A percentile compares a stretch with the other conserved stretches of the same genome.
Evolutionary conservation across 2,113 vertebrate species (phyloP).

Genomic region (Plecotus auritus): DNA sequence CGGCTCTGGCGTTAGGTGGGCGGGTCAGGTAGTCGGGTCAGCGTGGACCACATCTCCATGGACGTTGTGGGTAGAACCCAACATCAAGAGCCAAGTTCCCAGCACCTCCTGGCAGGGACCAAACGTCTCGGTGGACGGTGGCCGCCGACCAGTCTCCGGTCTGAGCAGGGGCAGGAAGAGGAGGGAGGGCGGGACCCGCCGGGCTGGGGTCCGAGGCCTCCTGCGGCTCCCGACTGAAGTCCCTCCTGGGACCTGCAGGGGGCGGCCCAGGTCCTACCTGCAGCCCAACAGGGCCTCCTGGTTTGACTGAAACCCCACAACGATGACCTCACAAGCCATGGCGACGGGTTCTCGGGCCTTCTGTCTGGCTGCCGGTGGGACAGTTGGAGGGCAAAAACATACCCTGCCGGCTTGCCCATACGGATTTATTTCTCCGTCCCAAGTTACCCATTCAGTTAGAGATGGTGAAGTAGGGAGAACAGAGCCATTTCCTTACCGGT

Average conservation of each 20-base stretch:
- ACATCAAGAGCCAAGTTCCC: too few species aligned
- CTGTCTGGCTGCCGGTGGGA: rapidly evolving
- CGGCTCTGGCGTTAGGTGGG: not conserved
- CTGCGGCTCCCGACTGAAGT: rapidly evolving
- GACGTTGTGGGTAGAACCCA: not conserved
- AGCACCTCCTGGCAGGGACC: not conserved
- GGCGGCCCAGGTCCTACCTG: not conserved
- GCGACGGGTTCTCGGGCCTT: not conserved
- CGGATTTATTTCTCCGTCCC: not conserved
- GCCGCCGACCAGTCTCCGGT: not conserved
- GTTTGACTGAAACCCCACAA: not conserved
- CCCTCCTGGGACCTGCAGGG: too few species aligned
- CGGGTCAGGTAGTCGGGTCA: not conserved
- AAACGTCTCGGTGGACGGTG: not conserved
- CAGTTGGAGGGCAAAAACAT: not conserved
- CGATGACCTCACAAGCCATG: too few species aligned
- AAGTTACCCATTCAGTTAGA: not conserved
- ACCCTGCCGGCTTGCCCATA: not conserved
- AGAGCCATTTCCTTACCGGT: not conserved
- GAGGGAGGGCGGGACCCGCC: not conserved
- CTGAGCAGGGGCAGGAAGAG: not conserved
- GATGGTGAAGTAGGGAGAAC: not conserved
- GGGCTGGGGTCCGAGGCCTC: not conserved
- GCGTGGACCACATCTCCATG: not conserved
- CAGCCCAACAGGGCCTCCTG: not conserved